These are phyloP conservation scores for Pilophorus perplexus DNA, from an alignment of 2,888 invertebrate species.

Conservation along the genomic window DNA sequence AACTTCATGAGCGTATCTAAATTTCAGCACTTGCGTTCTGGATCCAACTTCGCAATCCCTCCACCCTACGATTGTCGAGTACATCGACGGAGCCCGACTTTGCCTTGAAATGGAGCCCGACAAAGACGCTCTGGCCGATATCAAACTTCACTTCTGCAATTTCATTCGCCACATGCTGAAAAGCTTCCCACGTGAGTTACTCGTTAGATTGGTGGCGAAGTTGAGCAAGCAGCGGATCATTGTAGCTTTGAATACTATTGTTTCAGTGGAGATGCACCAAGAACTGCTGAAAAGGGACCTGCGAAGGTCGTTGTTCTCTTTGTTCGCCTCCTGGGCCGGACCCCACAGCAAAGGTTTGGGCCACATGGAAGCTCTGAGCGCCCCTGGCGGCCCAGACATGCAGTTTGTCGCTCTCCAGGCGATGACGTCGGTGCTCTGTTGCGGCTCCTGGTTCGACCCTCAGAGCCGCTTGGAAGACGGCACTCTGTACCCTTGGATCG, in stretches of 20 bases:
- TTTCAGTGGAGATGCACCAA: conserved; percentile 78
- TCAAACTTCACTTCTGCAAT: conserved; percentile 89
- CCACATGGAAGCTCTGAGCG: conserved; percentile 47
- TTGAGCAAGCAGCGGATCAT: too few species aligned
- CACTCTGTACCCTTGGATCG: conserved; percentile 87
- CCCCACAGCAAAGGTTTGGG: conserved; percentile 70
- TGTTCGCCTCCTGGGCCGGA: conserved; percentile 94
- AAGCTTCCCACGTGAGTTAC: conserved; percentile 79
- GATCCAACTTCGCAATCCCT: conserved; percentile 80
- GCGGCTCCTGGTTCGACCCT: conserved; percentile 91
- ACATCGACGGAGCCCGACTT: conserved; percentile 88
- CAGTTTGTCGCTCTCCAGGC: conserved; percentile 73
- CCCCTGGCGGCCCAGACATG: conserved; percentile 52
- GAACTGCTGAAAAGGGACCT: conserved; percentile 83
- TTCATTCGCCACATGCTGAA: conserved; percentile 91
- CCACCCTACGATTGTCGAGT: conserved; percentile 86
- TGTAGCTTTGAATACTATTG: neutral
- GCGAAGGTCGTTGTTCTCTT: conserved; percentile 79
- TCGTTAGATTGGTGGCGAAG: neutral
- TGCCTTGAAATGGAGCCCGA: conserved; percentile 92
- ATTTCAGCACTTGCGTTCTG: conserved; percentile 66
- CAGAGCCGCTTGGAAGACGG: conserved; percentile 85
- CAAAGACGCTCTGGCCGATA: conserved; percentile 82
- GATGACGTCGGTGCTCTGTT: conserved; percentile 92
- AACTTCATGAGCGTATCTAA: too few species aligned